Evolutionary conservation across 2,113 vertebrate species (phyloP).

Genomic region (Ochotona princeps): DNA sequence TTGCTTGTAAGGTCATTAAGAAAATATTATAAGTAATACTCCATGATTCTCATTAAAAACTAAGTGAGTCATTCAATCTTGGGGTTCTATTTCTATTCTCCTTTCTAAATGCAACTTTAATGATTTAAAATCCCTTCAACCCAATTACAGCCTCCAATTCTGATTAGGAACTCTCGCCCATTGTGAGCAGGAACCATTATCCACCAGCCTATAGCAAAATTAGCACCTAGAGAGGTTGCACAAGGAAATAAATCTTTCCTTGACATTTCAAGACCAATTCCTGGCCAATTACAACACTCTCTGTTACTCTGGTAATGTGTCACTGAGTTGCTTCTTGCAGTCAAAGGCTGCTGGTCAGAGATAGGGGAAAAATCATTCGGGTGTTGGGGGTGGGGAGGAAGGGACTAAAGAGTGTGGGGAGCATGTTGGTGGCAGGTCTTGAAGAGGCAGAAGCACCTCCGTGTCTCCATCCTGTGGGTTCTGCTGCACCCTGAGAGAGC

Average conservation of each 20-base stretch:
- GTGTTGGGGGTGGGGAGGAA: conserved; percentile 22
- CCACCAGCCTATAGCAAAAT: conserved; percentile 87
- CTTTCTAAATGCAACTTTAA: conserved; percentile 87
- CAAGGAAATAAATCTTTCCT: conserved; percentile 88
- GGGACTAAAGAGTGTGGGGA: not conserved
- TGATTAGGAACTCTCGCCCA: conserved; percentile 87
- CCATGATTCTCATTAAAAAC: conserved; percentile 87
- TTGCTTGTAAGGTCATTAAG: conserved; percentile 81
- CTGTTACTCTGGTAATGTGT: conserved; percentile 82
- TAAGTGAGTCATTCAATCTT: conserved; percentile 84
- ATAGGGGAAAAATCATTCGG: conserved; percentile 60
- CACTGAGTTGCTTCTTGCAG: conserved; percentile 84
- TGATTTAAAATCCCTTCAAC: conserved; percentile 90
- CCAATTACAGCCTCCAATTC: conserved; percentile 88
- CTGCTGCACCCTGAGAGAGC: not conserved
- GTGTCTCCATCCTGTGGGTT: accelerated
- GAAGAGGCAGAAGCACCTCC: not conserved
- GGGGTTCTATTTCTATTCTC: conserved; percentile 85
- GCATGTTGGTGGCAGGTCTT: not conserved
- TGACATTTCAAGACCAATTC: conserved; percentile 89
- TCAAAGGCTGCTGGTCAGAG: conserved; percentile 82
- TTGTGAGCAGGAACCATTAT: conserved; percentile 87
- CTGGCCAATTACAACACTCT: conserved; percentile 88
- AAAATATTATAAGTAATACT: conserved; percentile 83
- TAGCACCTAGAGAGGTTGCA: conserved; percentile 87